Evolutionary conservation across 2,888 invertebrate species (phyloP).

Genomic region (Pteria penguin): DNA sequence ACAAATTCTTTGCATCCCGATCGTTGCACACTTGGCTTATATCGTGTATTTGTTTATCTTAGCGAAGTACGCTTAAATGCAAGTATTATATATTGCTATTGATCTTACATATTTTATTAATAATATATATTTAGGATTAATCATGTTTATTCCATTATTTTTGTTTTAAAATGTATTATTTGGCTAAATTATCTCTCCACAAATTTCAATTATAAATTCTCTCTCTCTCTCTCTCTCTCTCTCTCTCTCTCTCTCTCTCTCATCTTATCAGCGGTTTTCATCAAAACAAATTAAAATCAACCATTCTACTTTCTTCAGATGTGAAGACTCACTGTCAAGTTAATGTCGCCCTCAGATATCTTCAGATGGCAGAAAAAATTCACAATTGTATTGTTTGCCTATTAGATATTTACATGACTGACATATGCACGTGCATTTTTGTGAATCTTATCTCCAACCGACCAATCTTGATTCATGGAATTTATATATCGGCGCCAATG

Average conservation of each 20-base stretch:
- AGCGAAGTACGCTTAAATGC: too few relatives aligned
- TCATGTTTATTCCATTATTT: too few relatives aligned
- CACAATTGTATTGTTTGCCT: not conserved
- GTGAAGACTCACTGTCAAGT: not conserved
- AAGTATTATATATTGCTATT: too few relatives aligned
- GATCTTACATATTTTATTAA: too few relatives aligned
- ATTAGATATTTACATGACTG: constrained; percentile 10
- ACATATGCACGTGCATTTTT: constrained; percentile 16
- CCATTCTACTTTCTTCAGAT: not conserved
- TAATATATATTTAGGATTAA: too few relatives aligned
- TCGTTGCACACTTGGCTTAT: too few relatives aligned
- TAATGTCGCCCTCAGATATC: not conserved
- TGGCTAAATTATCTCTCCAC: too few relatives aligned
- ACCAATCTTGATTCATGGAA: constrained; percentile 31
- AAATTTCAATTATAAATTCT: too few relatives aligned
- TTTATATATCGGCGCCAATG: constrained; percentile 23
- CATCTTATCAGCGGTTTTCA: not conserved
- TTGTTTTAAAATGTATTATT: too few relatives aligned
- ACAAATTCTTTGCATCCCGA: too few relatives aligned
- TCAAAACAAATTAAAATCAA: not conserved
- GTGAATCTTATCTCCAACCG: constrained; percentile 7
- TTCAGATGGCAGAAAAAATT: not conserved
- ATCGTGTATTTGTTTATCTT: too few relatives aligned
- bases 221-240: not conserved
- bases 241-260: constrained; percentile 12